Percentiles rank a stretch among this genome's conserved stretches.
Conservation (phyloP, 2,888 invertebrate genomes). For the Tetropium fuscum region DNA sequence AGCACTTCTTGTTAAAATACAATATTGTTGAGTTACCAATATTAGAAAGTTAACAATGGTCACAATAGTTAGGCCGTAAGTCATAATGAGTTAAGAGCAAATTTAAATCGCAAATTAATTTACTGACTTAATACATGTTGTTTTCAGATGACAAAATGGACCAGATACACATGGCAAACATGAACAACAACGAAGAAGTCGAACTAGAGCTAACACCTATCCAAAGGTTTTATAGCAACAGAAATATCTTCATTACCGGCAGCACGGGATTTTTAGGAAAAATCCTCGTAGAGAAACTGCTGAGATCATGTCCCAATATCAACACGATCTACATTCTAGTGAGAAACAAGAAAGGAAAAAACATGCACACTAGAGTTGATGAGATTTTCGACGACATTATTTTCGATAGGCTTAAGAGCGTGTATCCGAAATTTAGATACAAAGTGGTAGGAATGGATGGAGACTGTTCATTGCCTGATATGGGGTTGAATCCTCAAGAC, state of each 20-base stretch:
- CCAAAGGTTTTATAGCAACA: conserved; percentile 58
- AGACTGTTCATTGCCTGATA: conserved; percentile 68
- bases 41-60: no score
- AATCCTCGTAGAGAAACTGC: conserved; percentile 58
- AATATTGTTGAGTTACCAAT: no score
- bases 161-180: no score
- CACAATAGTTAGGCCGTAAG: no score
- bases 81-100: no score
- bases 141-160: no score
- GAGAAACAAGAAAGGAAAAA: conserved; percentile 57
- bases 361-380: conserved; percentile 59
- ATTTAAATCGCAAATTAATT: no score
- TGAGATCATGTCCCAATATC: conserved; percentile 58
- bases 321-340: conserved; percentile 57
- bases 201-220: no score
- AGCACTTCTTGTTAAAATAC: no score
- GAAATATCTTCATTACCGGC: conserved; percentile 61
- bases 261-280: conserved; percentile 64
- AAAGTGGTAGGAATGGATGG: conserved; percentile 72
- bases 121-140: no score
- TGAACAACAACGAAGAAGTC: no score
- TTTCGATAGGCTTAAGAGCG: conserved; percentile 62
- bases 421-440: conserved; percentile 67
- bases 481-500: conserved; percentile 69
- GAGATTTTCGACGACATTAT: conserved; percentile 74